Evolutionary conservation across 2,888 invertebrate species (phyloP).

Genomic region (Tridacna gigas): DNA sequence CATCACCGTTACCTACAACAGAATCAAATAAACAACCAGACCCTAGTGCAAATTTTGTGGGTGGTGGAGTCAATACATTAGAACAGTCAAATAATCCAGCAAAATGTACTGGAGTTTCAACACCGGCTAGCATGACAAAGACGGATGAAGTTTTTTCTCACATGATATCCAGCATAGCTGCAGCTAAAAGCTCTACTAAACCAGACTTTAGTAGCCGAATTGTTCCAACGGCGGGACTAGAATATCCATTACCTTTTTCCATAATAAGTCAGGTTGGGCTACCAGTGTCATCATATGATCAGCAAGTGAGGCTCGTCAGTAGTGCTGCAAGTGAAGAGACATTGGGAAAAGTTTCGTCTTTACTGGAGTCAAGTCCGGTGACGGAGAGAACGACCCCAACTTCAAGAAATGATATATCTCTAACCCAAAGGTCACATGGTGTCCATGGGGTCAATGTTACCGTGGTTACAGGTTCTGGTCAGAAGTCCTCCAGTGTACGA

Average conservation of each 20-base stretch:
- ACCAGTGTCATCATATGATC: neutral
- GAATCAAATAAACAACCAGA: neutral
- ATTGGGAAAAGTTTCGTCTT: conserved; percentile 77
- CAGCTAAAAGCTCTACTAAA: neutral
- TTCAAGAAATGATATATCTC: neutral
- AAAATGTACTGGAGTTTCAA: conserved; percentile 30
- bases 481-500: conserved; percentile 24
- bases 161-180: conserved; percentile 21
- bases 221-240: neutral
- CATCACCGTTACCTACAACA: neutral
- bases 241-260: neutral
- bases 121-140: conserved; percentile 21
- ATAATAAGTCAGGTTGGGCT: neutral
- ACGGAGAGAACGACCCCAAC: conserved; percentile 52
- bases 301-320: neutral
- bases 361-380: conserved; percentile 75
- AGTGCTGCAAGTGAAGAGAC: conserved; percentile 64
- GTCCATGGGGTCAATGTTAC: conserved; percentile 33
- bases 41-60: neutral
- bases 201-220: neutral
- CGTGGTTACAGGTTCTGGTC: conserved; percentile 3
- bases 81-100: neutral
- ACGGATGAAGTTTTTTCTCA: conserved; percentile 27
- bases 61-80: neutral
- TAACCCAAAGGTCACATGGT: conserved; percentile 26